Percentiles rank a stretch among this genome's conserved stretches.
Conservation (phyloP, 2,888 invertebrate species). For the Trichogramma dendrolimi region DNA sequence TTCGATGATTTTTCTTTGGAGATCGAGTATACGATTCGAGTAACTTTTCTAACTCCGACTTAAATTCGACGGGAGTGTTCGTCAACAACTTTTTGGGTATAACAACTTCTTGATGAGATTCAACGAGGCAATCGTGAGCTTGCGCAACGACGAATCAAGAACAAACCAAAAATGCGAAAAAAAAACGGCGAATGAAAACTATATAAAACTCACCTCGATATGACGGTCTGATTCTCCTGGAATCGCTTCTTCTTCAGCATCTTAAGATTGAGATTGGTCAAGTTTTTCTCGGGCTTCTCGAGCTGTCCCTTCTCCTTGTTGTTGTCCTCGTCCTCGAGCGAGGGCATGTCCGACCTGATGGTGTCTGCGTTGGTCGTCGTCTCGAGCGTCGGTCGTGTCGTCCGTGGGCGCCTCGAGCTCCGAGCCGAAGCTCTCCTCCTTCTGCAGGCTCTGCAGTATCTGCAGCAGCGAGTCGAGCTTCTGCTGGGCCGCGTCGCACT, state of each 20-base stretch:
- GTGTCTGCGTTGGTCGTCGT: constrained; percentile 41
- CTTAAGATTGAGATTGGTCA: constrained; percentile 51
- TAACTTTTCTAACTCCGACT: no score
- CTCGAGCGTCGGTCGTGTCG: constrained; percentile 26
- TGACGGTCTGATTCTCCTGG: constrained; percentile 58
- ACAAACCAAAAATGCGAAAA: neutral
- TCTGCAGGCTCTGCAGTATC: constrained; percentile 58
- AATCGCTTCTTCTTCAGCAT: constrained; percentile 50
- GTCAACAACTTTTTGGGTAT: no score
- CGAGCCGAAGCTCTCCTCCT: constrained; percentile 20
- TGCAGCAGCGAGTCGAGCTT: constrained; percentile 72
- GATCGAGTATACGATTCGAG: no score
- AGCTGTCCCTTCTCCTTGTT: constrained; percentile 51
- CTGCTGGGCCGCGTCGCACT: constrained; percentile 71
- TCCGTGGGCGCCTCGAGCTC: constrained; percentile 11
- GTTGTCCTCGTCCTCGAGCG: constrained; percentile 32
- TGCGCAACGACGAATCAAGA: neutral
- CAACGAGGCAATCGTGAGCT: no score
- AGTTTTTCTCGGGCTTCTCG: constrained; percentile 57
- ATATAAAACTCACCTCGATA: constrained; percentile 49
- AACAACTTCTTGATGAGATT: no score
- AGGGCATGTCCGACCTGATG: constrained; percentile 32
- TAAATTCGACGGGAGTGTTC: no score
- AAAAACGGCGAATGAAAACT: neutral
- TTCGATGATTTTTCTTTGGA: no score